Evolutionary conservation across 2,888 invertebrate genomes (phyloP).

Genomic region (Heteromyza rotundicornis): DNA sequence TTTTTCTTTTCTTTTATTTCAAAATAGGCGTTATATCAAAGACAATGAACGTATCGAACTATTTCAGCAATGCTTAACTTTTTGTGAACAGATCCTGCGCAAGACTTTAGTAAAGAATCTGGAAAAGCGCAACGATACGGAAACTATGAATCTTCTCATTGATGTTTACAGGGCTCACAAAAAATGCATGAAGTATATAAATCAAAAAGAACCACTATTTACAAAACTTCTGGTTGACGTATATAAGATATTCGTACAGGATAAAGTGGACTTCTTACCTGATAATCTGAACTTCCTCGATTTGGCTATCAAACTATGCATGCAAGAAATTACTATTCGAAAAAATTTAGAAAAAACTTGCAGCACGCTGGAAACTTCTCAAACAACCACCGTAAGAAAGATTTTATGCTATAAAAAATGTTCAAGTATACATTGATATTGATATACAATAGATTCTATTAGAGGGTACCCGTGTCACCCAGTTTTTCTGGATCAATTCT

Average conservation of each 20-base stretch:
- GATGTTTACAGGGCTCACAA: slow-evolving; percentile 74
- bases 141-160: slow-evolving; percentile 65
- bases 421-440: no score
- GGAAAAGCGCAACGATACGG: slow-evolving; percentile 65
- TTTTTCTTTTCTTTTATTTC: background rate
- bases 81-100: slow-evolving; percentile 74
- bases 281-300: slow-evolving; percentile 72
- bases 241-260: slow-evolving; percentile 70
- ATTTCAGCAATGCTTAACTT: slow-evolving; percentile 78
- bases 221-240: slow-evolving; percentile 72
- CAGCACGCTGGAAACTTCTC: no score
- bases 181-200: slow-evolving; percentile 70
- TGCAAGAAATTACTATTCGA: slow-evolving; percentile 67
- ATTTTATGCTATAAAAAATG: no score
- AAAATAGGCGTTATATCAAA: slow-evolving; percentile 77
- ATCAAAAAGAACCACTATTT: slow-evolving; percentile 66
- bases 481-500: no score
- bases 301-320: slow-evolving; percentile 74
- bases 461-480: no score
- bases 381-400: no score
- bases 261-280: slow-evolving; percentile 65
- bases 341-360: slow-evolving; percentile 67
- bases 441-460: no score
- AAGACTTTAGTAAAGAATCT: slow-evolving; percentile 68
- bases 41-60: slow-evolving; percentile 84